Evolutionary conservation across 2,113 vertebrate genomes (phyloP), one percentile per base, ranked within the genome.

Genomic region (Labrus mixtus): DNA sequence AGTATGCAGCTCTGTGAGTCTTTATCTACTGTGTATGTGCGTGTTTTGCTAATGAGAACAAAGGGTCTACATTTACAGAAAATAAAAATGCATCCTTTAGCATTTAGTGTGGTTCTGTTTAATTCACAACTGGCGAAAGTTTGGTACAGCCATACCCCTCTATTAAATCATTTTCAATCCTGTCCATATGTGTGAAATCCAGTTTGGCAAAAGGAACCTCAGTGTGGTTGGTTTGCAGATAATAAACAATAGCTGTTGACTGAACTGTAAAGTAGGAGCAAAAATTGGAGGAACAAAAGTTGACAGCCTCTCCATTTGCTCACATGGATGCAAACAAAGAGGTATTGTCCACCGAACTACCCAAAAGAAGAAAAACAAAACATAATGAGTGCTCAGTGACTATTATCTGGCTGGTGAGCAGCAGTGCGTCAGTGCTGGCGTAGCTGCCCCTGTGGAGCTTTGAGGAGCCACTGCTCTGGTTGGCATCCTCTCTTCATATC

Each of bases 1-100:
- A 17, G 68, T 86, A 88, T 77, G 87, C 91, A 94, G 85, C 93
- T 94, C 93, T 93, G 93, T 92, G 91, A 91, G 74, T 81, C 69
- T 87, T 81, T 73, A 57, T 79, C 51, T 84, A 56, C 57, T 33
- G 33, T 39, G 76, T 68, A 25, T 73, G 75, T 77, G 69, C 43
- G 59, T 54, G 46, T 81, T 80, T 74, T 68, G 73, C 78, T 73
- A 53, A 60, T 63, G 50, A 77, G 19, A 86, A 71, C 41, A 50
- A 75, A 73, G 10, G 61, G 56, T 77, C 25, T 83, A 72, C 75
- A 84, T 87, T 74, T 85, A 36, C 76, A 85, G 23, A 70, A 77
- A 88, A 84, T 87, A 85, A 90, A 84, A 54, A n/a, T 0, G n/a
- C 17, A 37, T 59, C 6, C 41, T 73, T 55, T 13, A 29, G 23